These are phyloP conservation scores for Penaeus vannamei DNA, from an alignment of 1,140 invertebrate species.

Conservation along the genomic window DNA sequence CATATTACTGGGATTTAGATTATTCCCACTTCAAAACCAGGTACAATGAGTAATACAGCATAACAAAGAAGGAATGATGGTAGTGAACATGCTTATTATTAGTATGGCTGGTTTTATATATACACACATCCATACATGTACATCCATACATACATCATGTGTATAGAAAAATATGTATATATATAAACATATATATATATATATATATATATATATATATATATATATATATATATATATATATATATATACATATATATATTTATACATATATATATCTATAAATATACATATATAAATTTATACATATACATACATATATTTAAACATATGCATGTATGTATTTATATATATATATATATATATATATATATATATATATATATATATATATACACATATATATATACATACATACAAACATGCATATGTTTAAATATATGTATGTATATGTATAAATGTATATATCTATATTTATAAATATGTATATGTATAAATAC, in stretches of 20 bases:
- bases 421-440: no score
- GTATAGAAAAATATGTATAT: neutral
- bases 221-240: constrained; percentile 1
- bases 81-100: neutral
- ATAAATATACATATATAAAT: constrained; percentile 4
- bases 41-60: neutral
- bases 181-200: constrained; percentile 19
- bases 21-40: constrained; percentile 46
- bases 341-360: no score
- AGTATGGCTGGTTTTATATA: neutral
- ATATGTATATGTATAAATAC: no score
- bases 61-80: no score
- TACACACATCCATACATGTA: neutral
- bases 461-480: no score
- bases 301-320: neutral
- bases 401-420: no score
- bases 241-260: constrained; percentile 4
- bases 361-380: no score
- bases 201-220: constrained; percentile 20
- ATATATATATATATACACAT: no score
- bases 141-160: neutral
- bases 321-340: no score
- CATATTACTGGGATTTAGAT: constrained; percentile 11
- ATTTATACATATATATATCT: neutral
- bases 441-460: no score